Conservation (phyloP, 2,113 vertebrate species). For the Cariama cristata region DNA sequence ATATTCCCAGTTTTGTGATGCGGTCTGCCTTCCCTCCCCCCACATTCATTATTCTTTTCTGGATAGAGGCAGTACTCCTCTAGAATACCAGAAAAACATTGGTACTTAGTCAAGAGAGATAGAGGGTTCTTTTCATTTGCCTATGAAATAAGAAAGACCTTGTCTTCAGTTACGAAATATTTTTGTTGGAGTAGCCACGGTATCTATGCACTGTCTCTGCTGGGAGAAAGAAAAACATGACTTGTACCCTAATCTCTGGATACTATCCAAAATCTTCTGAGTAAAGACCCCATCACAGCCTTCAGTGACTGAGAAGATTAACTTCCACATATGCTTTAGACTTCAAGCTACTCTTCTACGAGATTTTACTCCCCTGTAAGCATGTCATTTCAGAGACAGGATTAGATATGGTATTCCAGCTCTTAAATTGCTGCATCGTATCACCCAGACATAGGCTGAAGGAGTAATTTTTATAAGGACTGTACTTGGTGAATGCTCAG, state of each 20-base stretch:
- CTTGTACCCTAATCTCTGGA: not conserved
- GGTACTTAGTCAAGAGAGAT: not conserved
- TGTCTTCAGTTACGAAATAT: not conserved
- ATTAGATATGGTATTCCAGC: not conserved
- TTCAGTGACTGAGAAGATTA: not conserved
- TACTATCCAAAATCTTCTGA: not conserved
- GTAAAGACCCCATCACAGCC: not conserved
- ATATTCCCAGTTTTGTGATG: not conserved
- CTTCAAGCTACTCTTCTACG: not conserved
- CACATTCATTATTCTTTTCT: not conserved
- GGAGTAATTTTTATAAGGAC: not conserved
- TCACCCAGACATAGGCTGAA: not conserved
- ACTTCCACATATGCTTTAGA: not conserved
- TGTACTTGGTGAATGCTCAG: not conserved
- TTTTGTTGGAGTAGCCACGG: not conserved
- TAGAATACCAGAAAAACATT: not conserved
- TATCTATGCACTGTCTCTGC: not conserved
- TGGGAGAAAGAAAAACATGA: not conserved
- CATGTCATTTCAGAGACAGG: not conserved
- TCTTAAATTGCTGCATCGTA: not conserved
- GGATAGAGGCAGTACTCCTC: not conserved
- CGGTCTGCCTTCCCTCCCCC: rapidly evolving
- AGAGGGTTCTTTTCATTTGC: not conserved
- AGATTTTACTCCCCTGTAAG: not conserved
- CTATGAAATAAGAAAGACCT: not conserved